Percentiles rank a stretch among this genome's conserved stretches.
phyloP scores from a whole-genome alignment of 2,113 vertebrate genomes.

The Mesitornis unicolor region DNA sequence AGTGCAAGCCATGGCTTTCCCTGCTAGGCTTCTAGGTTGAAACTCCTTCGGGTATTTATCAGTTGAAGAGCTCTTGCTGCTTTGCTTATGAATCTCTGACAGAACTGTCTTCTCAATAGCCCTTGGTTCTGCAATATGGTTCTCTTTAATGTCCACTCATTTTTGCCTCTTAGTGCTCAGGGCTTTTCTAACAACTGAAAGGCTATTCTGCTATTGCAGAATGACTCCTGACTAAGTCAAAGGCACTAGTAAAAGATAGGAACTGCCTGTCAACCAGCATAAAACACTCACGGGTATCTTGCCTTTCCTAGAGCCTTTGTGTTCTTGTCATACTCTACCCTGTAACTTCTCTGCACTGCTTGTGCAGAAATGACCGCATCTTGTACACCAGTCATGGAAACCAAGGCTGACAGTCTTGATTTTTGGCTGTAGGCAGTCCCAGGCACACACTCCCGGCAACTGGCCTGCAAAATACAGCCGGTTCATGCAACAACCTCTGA shows the following conservation, averaged over 20 bases:
- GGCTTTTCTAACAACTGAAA: not conserved
- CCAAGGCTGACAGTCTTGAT: not conserved
- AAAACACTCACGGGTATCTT: not conserved
- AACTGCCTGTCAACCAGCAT: not conserved
- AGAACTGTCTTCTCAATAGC: not conserved
- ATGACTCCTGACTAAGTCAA: not conserved
- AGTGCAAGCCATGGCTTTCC: not conserved
- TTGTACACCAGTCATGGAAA: not conserved
- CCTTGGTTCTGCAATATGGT: not conserved
- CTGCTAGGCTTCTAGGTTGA: not conserved
- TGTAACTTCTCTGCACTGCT: not conserved
- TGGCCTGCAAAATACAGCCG: not conserved
- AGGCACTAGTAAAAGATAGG: not conserved
- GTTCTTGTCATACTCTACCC: not conserved
- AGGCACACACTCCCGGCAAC: not conserved
- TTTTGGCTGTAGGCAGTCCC: not conserved
- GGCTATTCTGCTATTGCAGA: not conserved
- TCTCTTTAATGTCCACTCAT: not conserved
- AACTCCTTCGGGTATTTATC: not conserved
- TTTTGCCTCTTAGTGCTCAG: not conserved
- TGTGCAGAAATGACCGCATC: not conserved
- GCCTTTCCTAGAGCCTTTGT: not conserved
- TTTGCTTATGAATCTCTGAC: not conserved
- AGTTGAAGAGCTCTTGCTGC: not conserved
- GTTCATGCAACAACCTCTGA: not conserved